A percentile compares a stretch with the other conserved stretches of the same genome.
These are phyloP conservation scores for Platyura marginata DNA, from an alignment of 1,140 invertebrate species.

Conservation along the genomic window DNA sequence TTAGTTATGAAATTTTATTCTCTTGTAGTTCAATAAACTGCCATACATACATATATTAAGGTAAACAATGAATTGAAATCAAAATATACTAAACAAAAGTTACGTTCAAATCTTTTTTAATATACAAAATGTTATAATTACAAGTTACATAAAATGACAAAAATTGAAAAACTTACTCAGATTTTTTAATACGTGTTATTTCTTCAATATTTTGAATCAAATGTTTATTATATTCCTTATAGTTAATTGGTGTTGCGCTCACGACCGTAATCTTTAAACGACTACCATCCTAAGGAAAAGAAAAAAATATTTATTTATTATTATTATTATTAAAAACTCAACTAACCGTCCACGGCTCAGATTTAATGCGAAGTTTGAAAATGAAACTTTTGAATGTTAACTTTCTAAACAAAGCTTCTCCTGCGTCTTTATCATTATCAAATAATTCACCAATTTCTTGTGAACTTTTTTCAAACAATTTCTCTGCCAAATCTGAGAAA, in stretches of 20 bases:
- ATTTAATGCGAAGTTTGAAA: slow-evolving; percentile 67
- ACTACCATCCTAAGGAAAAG: slow-evolving; percentile 32
- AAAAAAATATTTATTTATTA: background rate
- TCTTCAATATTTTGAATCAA: slow-evolving; percentile 45
- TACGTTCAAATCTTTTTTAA: too few relatives aligned
- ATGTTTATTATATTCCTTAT: slow-evolving; percentile 50
- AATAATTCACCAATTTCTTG: slow-evolving; percentile 55
- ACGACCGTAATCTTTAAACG: slow-evolving; percentile 57
- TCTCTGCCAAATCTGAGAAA: slow-evolving; percentile 76
- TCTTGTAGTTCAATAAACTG: too few relatives aligned
- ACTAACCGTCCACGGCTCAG: slow-evolving; percentile 41
- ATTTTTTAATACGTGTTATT: slow-evolving; percentile 32
- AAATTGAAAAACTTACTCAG: too few relatives aligned
- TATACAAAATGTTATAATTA: too few relatives aligned
- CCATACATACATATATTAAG: too few relatives aligned
- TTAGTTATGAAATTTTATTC: too few relatives aligned
- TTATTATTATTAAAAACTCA: too few relatives aligned
- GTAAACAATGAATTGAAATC: too few relatives aligned
- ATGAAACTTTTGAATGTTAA: slow-evolving; percentile 62
- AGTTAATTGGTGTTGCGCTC: slow-evolving; percentile 48
- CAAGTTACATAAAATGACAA: too few relatives aligned
- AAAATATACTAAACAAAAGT: too few relatives aligned
- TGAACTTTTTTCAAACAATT: slow-evolving; percentile 53
- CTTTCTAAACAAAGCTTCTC: slow-evolving; percentile 42
- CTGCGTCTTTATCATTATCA: slow-evolving; percentile 38